phyloP scores from a whole-genome alignment of 2,113 vertebrate genomes.

The Sclerurus mexicanus region DNA sequence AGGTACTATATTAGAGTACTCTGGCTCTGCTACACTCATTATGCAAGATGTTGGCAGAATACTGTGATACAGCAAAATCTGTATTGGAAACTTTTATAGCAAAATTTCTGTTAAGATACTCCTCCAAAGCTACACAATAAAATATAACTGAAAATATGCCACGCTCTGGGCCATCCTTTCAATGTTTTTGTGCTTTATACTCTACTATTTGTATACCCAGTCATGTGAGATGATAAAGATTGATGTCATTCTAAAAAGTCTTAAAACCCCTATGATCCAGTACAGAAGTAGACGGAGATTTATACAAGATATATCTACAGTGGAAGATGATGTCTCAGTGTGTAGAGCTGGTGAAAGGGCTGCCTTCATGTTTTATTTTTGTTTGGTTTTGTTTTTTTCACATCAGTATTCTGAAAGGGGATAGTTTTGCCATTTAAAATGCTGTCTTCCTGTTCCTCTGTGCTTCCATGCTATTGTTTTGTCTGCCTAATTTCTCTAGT shows the following conservation, averaged over 20 bases:
- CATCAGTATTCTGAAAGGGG: neutral
- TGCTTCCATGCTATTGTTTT: neutral
- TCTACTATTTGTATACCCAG: neutral
- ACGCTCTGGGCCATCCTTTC: neutral
- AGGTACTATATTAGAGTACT: neutral
- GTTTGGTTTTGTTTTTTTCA: neutral
- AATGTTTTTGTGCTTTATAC: neutral
- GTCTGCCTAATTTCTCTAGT: neutral
- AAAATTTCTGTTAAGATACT: neutral
- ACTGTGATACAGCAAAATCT: neutral
- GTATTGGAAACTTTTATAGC: neutral
- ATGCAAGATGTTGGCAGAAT: neutral
- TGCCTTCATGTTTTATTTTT: neutral
- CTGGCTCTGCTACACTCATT: neutral
- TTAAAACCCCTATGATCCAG: neutral
- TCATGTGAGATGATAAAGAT: neutral
- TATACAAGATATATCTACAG: neutral
- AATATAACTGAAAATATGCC: neutral
- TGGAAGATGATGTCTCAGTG: neutral
- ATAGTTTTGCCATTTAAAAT: neutral
- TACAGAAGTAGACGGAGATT: neutral
- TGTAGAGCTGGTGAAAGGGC: neutral
- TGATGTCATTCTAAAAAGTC: neutral
- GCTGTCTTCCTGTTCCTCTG: neutral
- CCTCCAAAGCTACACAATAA: neutral